Conservation (phyloP, 2,113 vertebrate species). For the Amphiprion percula region DNA sequence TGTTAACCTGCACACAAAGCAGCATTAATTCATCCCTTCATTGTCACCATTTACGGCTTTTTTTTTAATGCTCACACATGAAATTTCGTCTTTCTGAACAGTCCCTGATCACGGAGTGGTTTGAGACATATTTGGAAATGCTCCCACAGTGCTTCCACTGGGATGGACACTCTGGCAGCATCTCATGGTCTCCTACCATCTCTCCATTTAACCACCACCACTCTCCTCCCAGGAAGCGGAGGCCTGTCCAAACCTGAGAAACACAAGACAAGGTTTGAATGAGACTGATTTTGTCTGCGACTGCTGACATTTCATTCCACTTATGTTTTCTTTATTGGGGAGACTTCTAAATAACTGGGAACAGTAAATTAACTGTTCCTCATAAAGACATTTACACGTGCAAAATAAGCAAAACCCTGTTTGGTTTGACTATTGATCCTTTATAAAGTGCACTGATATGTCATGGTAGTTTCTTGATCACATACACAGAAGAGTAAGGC, state of each 20-base stretch:
- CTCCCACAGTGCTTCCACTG: conserved; percentile 26
- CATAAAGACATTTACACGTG: too few species aligned
- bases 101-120: conserved; percentile 11
- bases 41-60: too few species aligned
- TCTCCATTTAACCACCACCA: conserved; percentile 52
- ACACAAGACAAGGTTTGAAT: background rate
- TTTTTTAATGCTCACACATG: conserved; percentile 12
- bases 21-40: too few species aligned
- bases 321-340: background rate
- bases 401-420: too few species aligned
- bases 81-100: conserved; percentile 53
- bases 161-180: conserved; percentile 31
- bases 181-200: background rate
- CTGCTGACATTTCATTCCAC: background rate
- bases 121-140: conserved; percentile 7
- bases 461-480: too few species aligned
- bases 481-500: too few species aligned
- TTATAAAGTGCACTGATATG: too few species aligned
- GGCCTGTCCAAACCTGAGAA: conserved; percentile 53
- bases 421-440: too few species aligned
- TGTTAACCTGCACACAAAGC: too few species aligned
- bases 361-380: too few species aligned
- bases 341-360: too few species aligned
- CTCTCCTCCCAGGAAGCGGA: conserved; percentile 44
- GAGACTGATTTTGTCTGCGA: background rate